Base-by-base conservation (phyloP, 2,888 invertebrate genomes). In the Ommatoiulus sabulosus region DNA sequence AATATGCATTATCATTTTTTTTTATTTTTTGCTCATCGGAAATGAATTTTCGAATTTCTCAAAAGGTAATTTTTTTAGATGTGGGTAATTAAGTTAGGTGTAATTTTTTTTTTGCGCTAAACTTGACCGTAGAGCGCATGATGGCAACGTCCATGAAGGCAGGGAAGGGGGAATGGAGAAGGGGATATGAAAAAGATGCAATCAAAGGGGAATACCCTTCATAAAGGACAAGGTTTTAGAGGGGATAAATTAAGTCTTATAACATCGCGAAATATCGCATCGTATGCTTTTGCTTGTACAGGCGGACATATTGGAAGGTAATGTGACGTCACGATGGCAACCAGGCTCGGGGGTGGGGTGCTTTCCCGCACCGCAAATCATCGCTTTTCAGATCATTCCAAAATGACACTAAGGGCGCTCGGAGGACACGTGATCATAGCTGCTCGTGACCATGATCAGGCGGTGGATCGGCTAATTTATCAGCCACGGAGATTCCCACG, bases 231-330 rank as follows among this genome's bases (percentile, higher is more conserved):
- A 72, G 72, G 72, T 72, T 72, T 72, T 72, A 24, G 72, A 72
- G 72, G 72, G 72, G 72, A 72, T 72, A 72, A 72, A 72, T 72
- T 72, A 72, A 72, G 72, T 72, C 72, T 72, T 24, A 72, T 72
- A 72, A 72, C 72, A 72, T 72, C 24, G 72, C 72, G 72, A 72
- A 72, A 72, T 72, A 24, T 72, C 72, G 72, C n/a, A 72, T 72
- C 72, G 24, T 72, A 24, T 15, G 24, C n/a, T 24, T 15, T 63
- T n/a, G 63, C 63, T 63, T 20, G 63, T n/a, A 63, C 63, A 63
- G 72, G 72, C 72, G 2, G 24, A 72, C 24, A 72, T 72, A 63
- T 72, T 24, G 72, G 72, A 72, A 72, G 72, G 72, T 72, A 24
- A 72, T n/a, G 8, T 72, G 20, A 63, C 20, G 20, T 63, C 63